A percentile compares a stretch with the other conserved stretches of the same genome.
These are phyloP conservation scores for Manis crassicaudata DNA, from an alignment of 2,797 vertebrate species.

Conservation along the genomic window DNA sequence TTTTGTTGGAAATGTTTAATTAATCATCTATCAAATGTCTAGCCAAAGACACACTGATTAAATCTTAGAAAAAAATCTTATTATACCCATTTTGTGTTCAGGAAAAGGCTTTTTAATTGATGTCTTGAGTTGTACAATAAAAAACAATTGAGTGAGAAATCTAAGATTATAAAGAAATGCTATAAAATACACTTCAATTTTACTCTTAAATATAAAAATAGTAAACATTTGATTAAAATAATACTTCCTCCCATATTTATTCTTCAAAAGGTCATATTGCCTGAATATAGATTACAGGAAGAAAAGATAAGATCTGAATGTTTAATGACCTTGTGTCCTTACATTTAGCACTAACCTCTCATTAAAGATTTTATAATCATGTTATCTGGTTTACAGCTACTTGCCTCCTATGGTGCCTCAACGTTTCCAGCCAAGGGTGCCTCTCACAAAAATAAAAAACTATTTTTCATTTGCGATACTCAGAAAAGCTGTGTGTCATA, in stretches of 20 bases:
- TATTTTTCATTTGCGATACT: neutral
- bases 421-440: neutral
- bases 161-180: neutral
- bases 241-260: neutral
- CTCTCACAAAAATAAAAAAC: neutral
- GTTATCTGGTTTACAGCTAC: neutral
- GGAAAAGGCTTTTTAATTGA: neutral
- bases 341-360: neutral
- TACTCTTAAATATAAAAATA: neutral
- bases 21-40: neutral
- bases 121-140: neutral
- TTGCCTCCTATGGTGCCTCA: neutral
- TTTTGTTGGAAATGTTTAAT: constrained; percentile 31
- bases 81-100: neutral
- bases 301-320: neutral
- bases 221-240: neutral
- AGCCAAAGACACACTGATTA: neutral
- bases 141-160: neutral
- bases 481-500: neutral
- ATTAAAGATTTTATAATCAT: neutral
- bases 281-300: neutral
- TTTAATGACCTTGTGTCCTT: neutral
- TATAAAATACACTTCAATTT: neutral
- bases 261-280: neutral
- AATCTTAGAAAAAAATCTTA: neutral